Evolutionary conservation across 2,888 invertebrate genomes (phyloP).

Genomic region (Polietes domitor): DNA sequence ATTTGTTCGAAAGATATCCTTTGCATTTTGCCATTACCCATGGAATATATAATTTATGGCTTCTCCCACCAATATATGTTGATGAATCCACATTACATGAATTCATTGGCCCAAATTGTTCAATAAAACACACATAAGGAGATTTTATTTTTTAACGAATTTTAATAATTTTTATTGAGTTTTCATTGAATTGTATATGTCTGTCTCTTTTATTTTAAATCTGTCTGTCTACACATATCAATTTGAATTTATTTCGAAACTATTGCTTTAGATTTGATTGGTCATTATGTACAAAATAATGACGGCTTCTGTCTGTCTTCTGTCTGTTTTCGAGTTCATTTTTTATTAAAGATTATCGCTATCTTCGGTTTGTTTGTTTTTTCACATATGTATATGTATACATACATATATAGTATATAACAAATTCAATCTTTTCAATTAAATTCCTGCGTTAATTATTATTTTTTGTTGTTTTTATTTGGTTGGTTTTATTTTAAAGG

Average conservation of each 20-base stretch:
- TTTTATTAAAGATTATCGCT: constrained; percentile 48
- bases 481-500: constrained; percentile 37
- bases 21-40: no score
- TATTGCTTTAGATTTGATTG: constrained; percentile 32
- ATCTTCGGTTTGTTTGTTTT: neutral
- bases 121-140: constrained; percentile 22
- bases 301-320: neutral
- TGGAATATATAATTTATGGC: no score
- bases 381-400: constrained; percentile 16
- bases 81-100: no score
- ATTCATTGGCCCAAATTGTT: no score
- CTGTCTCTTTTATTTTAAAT: constrained; percentile 37
- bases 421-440: constrained; percentile 47
- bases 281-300: constrained; percentile 25
- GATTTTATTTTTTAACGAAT: constrained; percentile 51
- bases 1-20: no score
- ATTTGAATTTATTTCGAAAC: constrained; percentile 38
- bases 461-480: constrained; percentile 21
- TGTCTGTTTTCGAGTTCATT: constrained; percentile 14
- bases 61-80: no score
- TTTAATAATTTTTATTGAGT: constrained; percentile 53
- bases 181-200: constrained; percentile 33
- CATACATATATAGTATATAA: constrained; percentile 40
- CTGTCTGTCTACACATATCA: constrained; percentile 47
- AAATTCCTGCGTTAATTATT: constrained; percentile 51